These are phyloP conservation scores for Garrulus glandarius DNA, from an alignment of 2,797 vertebrate species.

Conservation along the genomic window DNA sequence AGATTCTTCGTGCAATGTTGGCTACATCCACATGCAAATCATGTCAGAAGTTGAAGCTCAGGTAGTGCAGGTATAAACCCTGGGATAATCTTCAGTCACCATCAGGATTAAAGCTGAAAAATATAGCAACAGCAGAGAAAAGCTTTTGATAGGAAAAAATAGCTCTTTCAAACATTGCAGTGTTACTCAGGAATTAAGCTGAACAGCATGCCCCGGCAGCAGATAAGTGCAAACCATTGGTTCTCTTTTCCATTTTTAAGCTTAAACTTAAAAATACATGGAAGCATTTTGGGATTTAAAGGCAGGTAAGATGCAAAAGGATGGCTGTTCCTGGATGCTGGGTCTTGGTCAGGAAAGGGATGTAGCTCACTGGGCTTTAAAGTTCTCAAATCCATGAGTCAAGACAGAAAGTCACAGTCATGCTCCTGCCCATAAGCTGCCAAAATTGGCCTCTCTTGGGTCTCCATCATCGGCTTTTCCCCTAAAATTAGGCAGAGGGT, in stretches of 20 bases:
- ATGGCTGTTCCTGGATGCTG: not conserved
- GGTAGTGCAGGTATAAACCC: not conserved
- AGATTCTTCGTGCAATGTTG: not conserved
- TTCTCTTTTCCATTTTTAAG: not conserved
- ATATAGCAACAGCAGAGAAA: not conserved
- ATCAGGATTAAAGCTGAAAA: not conserved
- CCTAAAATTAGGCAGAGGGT: not conserved
- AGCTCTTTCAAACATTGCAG: not conserved
- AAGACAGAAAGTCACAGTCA: not conserved
- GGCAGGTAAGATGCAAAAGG: not conserved
- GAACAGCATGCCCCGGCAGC: not conserved
- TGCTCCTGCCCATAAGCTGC: not conserved
- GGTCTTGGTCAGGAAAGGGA: not conserved
- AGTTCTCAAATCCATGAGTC: not conserved
- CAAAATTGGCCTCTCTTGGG: not conserved
- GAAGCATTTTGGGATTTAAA: not conserved
- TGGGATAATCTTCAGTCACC: not conserved
- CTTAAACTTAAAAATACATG: not conserved
- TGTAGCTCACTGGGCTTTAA: not conserved
- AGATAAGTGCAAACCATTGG: not conserved
- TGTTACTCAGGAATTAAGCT: not conserved
- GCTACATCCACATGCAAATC: not conserved
- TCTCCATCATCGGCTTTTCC: not conserved
- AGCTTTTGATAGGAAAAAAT: not conserved
- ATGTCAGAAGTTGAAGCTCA: not conserved